These are phyloP conservation scores for Drosophila navojoa DNA, from an alignment of 1,140 invertebrate genomes.

Conservation along the genomic window DNA sequence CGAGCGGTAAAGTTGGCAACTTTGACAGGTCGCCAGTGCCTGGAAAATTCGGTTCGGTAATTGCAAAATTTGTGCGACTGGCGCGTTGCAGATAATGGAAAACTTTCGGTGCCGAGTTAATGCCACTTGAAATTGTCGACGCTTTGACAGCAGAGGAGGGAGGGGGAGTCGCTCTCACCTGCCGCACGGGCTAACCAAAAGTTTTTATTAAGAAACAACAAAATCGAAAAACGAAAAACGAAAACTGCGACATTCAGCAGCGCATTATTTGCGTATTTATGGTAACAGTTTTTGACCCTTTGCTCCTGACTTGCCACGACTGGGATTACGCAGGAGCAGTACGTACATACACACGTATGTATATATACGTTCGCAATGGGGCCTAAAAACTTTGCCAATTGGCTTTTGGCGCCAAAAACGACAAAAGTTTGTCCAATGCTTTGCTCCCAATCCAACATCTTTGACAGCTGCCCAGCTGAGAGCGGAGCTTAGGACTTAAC, in stretches of 20 bases:
- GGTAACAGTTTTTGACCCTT: conserved; percentile 54
- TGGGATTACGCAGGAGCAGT: conserved; percentile 1
- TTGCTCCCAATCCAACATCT: conserved; percentile 10
- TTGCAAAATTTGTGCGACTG: conserved; percentile 73
- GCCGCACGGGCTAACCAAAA: conserved; percentile 47
- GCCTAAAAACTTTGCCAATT: conserved; percentile 60
- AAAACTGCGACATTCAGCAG: conserved; percentile 48
- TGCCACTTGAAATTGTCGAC: conserved; percentile 59
- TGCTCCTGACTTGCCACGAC: conserved; percentile 7
- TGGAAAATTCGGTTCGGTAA: conserved; percentile 62
- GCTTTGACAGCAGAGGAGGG: neutral
- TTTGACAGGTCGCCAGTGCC: conserved; percentile 37
- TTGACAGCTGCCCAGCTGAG: conserved; percentile 36
- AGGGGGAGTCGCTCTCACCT: neutral
- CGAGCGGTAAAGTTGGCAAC: conserved; percentile 37
- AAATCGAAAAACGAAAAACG: neutral
- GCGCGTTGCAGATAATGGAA: conserved; percentile 69
- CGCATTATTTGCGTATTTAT: conserved; percentile 79
- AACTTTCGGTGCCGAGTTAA: conserved; percentile 66
- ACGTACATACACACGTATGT: neutral
- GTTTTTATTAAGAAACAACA: conserved; percentile 67
- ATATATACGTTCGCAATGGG: conserved; percentile 27
- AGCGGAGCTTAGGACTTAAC: conserved; percentile 5
- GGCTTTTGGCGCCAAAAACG: conserved; percentile 43
- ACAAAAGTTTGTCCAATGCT: conserved; percentile 47